Base-by-base conservation (phyloP, 2,888 invertebrate genomes). In the Mythimna lalbum region DNA sequence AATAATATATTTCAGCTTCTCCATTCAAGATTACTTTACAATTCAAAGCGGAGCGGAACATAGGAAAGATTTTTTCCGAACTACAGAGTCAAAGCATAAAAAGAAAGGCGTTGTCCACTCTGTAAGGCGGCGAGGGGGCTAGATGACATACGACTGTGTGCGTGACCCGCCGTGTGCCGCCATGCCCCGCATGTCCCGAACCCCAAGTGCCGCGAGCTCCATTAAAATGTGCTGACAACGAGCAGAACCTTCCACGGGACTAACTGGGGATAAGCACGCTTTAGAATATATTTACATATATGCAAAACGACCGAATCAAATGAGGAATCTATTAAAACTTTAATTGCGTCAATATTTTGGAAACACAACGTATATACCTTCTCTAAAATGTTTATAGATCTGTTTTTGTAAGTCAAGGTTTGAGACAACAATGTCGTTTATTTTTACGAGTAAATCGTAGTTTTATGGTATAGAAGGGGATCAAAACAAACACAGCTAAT, bases 191-290 rank as follows among this genome's bases (percentile, higher is more conserved):
- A 53, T 63, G 69, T 56, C 69, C 69, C 63, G 52, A n/a, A 43
- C 68, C 62, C 61, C 53, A 53, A 69, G 65, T 67, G 66, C 56
- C 80, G 74, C 73, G 69, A 79, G 83, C 73, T 80, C 84, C 80
- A 90, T 92, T 91, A 89, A 89, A 91, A 89, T 83, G 65, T 82
- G 91, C 91, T 91, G 90, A 92, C 87, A 75, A 61, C 74, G 67
- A 72, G 69, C 75, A 78, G 59, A 80, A 80, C 79, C 85, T 78
- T 81, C 73, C 74, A 67, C 80, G 76, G 83, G 80, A 75, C 85
- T 79, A 82, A 85, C 78, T 71, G 72, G 71, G 81, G 82, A 84
- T 85, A 86, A 88, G 84, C 88, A 88, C 86, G 82, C 85, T 84
- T 86, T 82, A 84, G 81, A 87, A 89, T 87, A 88, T 82, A 90